Conservation (phyloP, 2,113 vertebrate genomes). For the Sterrhoptilus dennistouni region DNA sequence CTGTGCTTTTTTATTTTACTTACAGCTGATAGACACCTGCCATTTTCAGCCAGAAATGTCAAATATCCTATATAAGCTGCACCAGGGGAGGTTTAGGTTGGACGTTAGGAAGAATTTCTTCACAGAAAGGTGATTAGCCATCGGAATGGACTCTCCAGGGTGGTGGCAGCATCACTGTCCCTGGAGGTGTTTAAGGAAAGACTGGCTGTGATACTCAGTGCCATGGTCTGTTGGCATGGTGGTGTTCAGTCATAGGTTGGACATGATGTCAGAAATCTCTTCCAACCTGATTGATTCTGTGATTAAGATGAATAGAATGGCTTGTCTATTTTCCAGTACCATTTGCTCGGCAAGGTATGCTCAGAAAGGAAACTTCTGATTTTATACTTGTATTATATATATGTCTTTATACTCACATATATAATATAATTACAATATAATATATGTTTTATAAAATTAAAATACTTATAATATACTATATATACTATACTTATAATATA, state of each 20-base stretch:
- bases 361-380: neutral
- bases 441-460: neutral
- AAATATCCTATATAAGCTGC: neutral
- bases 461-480: neutral
- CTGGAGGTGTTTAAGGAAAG: neutral
- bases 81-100: neutral
- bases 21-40: neutral
- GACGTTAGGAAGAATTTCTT: neutral
- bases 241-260: neutral
- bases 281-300: neutral
- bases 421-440: neutral
- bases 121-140: neutral
- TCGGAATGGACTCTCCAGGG: neutral
- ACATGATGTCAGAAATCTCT: neutral
- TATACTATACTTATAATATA: neutral
- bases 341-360: neutral
- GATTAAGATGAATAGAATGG: neutral
- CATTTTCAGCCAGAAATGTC: neutral
- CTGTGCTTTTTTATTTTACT: neutral
- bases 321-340: neutral
- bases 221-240: neutral
- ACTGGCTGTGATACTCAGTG: neutral
- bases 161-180: neutral
- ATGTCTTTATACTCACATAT: neutral
- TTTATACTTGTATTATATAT: neutral